These are phyloP conservation scores for Chamaetylas fuelleborni DNA, from an alignment of 2,113 vertebrate genomes.

Conservation along the genomic window DNA sequence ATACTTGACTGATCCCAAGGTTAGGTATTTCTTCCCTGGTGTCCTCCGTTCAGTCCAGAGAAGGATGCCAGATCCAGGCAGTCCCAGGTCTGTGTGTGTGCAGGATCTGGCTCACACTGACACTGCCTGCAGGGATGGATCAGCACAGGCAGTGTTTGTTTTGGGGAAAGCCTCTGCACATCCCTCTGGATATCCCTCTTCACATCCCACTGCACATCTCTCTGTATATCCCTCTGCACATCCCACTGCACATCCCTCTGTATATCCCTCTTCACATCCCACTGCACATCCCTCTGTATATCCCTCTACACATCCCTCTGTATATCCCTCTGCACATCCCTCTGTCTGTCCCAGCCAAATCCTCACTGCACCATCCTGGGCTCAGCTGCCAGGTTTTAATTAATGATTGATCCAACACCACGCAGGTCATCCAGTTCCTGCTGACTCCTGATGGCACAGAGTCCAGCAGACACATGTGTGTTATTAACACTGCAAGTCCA, in stretches of 20 bases:
- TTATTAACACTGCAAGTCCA: neutral
- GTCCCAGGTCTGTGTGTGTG: neutral
- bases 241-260: neutral
- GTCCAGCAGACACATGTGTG: neutral
- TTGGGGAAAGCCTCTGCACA: neutral
- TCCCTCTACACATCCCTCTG: too few species aligned
- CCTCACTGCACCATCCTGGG: rapidly evolving
- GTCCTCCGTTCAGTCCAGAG: neutral
- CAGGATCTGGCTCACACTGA: neutral
- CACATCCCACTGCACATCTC: rapidly evolving
- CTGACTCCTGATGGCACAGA: neutral
- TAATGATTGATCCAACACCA: neutral
- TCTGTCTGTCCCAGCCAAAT: rapidly evolving
- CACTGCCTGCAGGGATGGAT: neutral
- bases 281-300: neutral
- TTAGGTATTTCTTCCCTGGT: neutral
- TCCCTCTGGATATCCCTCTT: neutral
- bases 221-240: neutral
- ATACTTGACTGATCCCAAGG: neutral
- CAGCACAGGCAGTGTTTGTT: neutral
- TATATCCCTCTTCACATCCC: too few species aligned
- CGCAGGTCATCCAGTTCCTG: neutral
- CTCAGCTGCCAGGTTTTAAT: neutral
- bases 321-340: too few species aligned
- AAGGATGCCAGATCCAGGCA: neutral